phyloP scores from a whole-genome alignment of 2,888 invertebrate genomes.

The Eristalinus sepulchralis region DNA sequence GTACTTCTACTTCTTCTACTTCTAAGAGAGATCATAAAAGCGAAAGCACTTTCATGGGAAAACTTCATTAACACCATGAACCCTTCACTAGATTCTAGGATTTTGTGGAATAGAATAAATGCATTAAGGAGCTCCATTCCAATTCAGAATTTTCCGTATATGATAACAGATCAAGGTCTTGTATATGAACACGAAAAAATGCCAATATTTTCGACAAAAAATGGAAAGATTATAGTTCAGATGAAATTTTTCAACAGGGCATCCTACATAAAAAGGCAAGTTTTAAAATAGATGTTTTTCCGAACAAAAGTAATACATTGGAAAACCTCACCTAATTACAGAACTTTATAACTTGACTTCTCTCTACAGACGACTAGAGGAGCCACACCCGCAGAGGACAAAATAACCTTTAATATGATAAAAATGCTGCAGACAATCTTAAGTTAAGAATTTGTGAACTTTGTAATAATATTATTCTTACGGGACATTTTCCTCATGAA shows the following conservation, averaged over 20 bases:
- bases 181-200: neutral
- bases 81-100: neutral
- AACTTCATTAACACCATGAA: slow-evolving; percentile 6
- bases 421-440: neutral
- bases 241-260: neutral
- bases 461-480: neutral
- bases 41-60: slow-evolving; percentile 3
- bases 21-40: neutral
- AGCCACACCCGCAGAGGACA: slow-evolving; percentile 1
- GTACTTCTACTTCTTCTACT: no score
- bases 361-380: neutral
- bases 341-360: slow-evolving; percentile 3
- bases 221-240: slow-evolving; percentile 18
- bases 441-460: neutral
- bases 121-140: neutral
- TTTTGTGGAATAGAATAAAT: slow-evolving; percentile 12
- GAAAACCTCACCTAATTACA: no score
- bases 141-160: no score
- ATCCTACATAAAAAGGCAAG: neutral
- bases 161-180: neutral
- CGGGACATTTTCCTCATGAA: neutral
- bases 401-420: neutral
- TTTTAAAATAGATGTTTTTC: neutral
- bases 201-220: slow-evolving; percentile 10
- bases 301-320: neutral